Evolutionary conservation across 2,113 vertebrate species (phyloP), one percentile per base, ranked within the genome.

Genomic region (Dendropsophus ebraccatus): DNA sequence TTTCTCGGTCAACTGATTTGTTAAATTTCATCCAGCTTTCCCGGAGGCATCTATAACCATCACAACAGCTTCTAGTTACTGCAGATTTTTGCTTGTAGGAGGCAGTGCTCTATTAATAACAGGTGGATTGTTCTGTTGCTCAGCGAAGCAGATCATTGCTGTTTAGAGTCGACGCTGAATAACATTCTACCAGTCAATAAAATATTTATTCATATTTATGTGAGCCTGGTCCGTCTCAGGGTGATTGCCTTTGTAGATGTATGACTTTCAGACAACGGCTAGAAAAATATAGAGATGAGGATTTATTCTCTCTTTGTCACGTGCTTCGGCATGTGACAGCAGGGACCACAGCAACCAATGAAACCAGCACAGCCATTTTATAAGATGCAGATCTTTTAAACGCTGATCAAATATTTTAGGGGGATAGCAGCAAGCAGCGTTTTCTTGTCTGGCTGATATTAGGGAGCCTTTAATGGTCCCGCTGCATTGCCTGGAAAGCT

Each of bases 51-150:
- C 3, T 41, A 41, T 41, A 41, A 41, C 4, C 3, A 8, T 8
- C 41, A 41, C 41, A 41, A 41, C 41, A 41, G 8, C 41, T 41
- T 41, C 4, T 41, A 41, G 3, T 41, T 41, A 41, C 41, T 41
- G 8, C 41, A 41, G 41, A 41, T 41, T 41, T 41, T 41, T 41
- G 41, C 41, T 41, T 41, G 41, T 41, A 3, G 41, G 41, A 41
- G 4, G 3, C 41, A 41, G 8, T 62, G 60, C 11, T 28, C 60
- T 62, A 23, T 30, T 28, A 28, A 62, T 62, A 84, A 54, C 82
- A 60, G 82, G 82, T 74, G 69, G 73, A 74, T 60, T 75, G 81
- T 83, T 62, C 81, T 70, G 52, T 37, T 60, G 52, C 30, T 83
- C 37, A 56, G 7, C 60, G 52, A 28, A 58, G 70, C 70, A 45